Percentiles rank a stretch among this genome's conserved stretches.
Conservation (phyloP, 2,888 invertebrate genomes). For the Drosophila flavopinicola region DNA sequence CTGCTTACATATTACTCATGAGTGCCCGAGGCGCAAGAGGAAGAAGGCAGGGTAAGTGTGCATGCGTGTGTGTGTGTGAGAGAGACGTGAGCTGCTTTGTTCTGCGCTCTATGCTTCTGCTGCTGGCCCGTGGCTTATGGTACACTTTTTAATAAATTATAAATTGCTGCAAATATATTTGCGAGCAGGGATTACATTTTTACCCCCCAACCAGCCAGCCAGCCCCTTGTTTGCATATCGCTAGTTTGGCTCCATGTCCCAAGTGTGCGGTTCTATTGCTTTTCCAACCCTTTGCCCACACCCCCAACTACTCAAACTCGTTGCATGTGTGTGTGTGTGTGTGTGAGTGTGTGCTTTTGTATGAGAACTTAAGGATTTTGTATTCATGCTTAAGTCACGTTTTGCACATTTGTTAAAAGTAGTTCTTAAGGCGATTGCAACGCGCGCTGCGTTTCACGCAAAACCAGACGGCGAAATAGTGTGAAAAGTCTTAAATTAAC, state of each 20-base stretch:
- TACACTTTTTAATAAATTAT: conserved; percentile 79
- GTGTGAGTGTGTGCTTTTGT: conserved; percentile 49
- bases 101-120: conserved; percentile 31
- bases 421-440: conserved; percentile 79
- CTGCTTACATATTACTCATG: conserved; percentile 66
- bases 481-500: conserved; percentile 75
- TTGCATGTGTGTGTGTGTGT: conserved; percentile 41
- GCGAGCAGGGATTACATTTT: conserved; percentile 77
- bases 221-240: conserved; percentile 66
- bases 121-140: conserved; percentile 66
- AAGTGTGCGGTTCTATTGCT: conserved; percentile 57
- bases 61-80: conserved; percentile 4
- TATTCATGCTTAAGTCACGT: conserved; percentile 78
- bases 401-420: conserved; percentile 78
- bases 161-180: conserved; percentile 80
- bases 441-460: conserved; percentile 12
- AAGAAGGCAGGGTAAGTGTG: conserved; percentile 6
- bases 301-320: neutral
- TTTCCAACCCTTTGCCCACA: conserved; percentile 10
- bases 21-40: conserved; percentile 47
- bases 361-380: conserved; percentile 70
- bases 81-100: conserved; percentile 59
- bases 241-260: conserved; percentile 63
- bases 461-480: conserved; percentile 49
- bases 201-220: conserved; percentile 36